Evolutionary conservation across 30 jellyfish, hydroid and myxozoan genomes (phyloP).

Genomic region (Chrysaora quinquecirrha): DNA sequence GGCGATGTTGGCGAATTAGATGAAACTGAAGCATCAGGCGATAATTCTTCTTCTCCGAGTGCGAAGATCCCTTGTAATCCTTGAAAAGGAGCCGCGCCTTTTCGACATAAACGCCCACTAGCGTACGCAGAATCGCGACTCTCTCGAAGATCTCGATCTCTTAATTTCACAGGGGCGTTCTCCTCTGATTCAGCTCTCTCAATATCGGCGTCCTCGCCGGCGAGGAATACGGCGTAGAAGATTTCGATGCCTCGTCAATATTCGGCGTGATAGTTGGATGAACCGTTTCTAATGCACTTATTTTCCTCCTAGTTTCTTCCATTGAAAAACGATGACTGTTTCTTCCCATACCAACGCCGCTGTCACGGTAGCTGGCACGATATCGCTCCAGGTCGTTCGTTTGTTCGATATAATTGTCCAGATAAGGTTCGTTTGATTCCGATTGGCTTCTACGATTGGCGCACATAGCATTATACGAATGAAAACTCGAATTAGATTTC

Average conservation of each 20-base stretch:
- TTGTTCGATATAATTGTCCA: constrained; percentile 9
- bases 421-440: constrained; percentile 27
- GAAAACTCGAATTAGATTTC: constrained; percentile 49
- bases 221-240: constrained; percentile 61
- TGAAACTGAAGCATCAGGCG: constrained; percentile 42
- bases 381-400: constrained; percentile 6
- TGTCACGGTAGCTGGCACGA: constrained; percentile 64
- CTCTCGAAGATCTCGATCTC: constrained; percentile 70
- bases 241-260: constrained; percentile 23
- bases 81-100: constrained; percentile 37
- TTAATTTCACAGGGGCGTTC: constrained; percentile 32
- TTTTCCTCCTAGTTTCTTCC: constrained; percentile 66
- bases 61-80: constrained; percentile 48
- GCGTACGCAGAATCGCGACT: constrained; percentile 90
- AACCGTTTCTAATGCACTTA: constrained; percentile 43
- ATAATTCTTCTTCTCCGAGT: constrained; percentile 51
- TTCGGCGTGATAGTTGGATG: constrained; percentile 27
- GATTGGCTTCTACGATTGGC: constrained; percentile 62
- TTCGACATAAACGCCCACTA: constrained; percentile 74
- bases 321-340: constrained; percentile 62
- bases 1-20: constrained; percentile 57
- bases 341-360: constrained; percentile 62
- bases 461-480: constrained; percentile 8
- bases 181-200: constrained; percentile 40
- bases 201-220: constrained; percentile 64